Evolutionary conservation across 2,797 vertebrate genomes (phyloP).

Genomic region (Acanthis flammea): DNA sequence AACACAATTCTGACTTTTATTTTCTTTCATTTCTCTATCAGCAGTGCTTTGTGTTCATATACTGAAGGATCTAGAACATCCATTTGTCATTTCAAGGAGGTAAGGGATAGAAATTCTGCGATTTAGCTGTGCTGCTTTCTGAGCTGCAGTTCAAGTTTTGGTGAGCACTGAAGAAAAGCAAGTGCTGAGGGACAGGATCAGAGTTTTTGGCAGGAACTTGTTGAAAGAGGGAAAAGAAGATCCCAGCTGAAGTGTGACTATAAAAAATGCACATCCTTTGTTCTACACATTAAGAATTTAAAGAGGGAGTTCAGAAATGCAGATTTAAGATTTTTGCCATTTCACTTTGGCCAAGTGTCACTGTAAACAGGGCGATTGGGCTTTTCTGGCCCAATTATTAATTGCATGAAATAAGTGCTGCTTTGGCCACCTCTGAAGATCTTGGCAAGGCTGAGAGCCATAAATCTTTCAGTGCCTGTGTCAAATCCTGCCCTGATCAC

Average conservation of each 20-base stretch:
- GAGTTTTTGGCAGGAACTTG: neutral
- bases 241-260: neutral
- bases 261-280: neutral
- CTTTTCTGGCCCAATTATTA: neutral
- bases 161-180: neutral
- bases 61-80: neutral
- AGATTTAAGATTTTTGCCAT: neutral
- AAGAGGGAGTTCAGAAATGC: neutral
- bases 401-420: neutral
- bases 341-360: neutral
- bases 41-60: neutral
- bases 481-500: slow-evolving; percentile 9
- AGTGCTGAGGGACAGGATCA: neutral
- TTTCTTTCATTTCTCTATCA: neutral
- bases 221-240: neutral
- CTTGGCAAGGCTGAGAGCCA: neutral
- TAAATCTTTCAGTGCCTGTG: slow-evolving; percentile 42
- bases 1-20: neutral
- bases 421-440: neutral
- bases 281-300: neutral
- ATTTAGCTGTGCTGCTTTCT: neutral
- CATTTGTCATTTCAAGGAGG: neutral
- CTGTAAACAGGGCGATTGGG: neutral
- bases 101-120: neutral
- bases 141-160: neutral